Evolutionary conservation across 2,888 invertebrate species (phyloP).

Genomic region (Lasioglossum calceatum): DNA sequence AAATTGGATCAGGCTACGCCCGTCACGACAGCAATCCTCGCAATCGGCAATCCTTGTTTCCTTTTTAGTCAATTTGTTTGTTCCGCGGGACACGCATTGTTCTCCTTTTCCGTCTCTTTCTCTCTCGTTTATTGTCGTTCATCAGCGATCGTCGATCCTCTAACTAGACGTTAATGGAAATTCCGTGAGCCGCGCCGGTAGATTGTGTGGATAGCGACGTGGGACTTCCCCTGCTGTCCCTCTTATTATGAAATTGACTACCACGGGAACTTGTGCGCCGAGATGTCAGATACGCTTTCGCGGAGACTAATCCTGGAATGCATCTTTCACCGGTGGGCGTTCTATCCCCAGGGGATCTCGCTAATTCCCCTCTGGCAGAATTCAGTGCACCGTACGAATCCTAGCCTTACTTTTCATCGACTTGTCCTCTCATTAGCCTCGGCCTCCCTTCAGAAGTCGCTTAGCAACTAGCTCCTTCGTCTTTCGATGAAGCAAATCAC

Average conservation of each 20-base stretch:
- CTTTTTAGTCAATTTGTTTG: conserved; percentile 26
- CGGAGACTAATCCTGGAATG: conserved; percentile 45
- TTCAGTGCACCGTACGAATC: conserved; percentile 17
- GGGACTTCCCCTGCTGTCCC: conserved; percentile 52
- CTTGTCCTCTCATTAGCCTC: background rate
- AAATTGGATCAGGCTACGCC: conserved; percentile 20
- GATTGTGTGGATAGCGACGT: conserved; percentile 52
- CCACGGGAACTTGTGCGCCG: conserved; percentile 47
- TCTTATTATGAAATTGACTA: conserved; percentile 60
- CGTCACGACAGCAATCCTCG: conserved; percentile 25
- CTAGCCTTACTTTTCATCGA: conserved; percentile 4
- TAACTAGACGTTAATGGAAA: conserved; percentile 63
- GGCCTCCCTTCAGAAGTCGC: background rate
- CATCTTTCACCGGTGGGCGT: conserved; percentile 47
- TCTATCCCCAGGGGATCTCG: conserved; percentile 32
- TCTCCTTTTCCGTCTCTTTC: conserved; percentile 29
- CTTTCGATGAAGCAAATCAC: background rate
- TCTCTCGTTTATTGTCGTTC: conserved; percentile 46
- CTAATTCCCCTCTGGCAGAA: conserved; percentile 27
- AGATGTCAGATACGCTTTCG: conserved; percentile 54
- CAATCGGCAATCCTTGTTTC: conserved; percentile 25
- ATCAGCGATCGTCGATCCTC: conserved; percentile 53
- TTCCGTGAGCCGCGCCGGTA: conserved; percentile 49
- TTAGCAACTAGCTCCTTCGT: background rate
- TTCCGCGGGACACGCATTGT: conserved; percentile 30